These are phyloP conservation scores for Lasioglossum figueresi DNA, from an alignment of 2,888 invertebrate genomes.

Conservation along the genomic window DNA sequence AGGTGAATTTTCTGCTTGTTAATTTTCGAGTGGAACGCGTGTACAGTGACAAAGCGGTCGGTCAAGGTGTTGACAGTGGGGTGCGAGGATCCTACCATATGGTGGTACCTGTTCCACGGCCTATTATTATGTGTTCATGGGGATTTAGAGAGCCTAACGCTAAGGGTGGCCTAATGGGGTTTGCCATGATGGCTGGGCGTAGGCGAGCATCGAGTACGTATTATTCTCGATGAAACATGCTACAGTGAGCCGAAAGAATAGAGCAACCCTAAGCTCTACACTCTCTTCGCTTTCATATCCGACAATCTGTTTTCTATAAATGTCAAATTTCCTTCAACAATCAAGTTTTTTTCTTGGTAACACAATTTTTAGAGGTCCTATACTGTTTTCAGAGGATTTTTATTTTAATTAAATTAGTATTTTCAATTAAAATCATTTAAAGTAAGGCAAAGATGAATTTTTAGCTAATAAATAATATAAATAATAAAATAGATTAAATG, in stretches of 20 bases:
- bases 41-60: constrained; percentile 59
- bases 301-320: not conserved
- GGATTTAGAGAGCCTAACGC: constrained; percentile 78
- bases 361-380: not conserved
- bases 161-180: constrained; percentile 75
- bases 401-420: not conserved
- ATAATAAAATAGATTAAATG: too few species aligned
- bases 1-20: constrained; percentile 82
- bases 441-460: too few species aligned
- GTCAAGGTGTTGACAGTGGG: constrained; percentile 75
- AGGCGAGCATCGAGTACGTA: constrained; percentile 53
- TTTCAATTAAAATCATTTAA: not conserved
- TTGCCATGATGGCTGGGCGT: constrained; percentile 63
- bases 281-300: not conserved
- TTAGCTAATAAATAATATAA: too few species aligned
- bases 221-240: constrained; percentile 41
- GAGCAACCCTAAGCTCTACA: constrained; percentile 14
- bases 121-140: constrained; percentile 81
- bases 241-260: constrained; percentile 46
- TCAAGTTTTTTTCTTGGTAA: not conserved
- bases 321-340: not conserved
- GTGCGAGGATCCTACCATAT: constrained; percentile 76
- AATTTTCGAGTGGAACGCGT: constrained; percentile 74
- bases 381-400: not conserved
- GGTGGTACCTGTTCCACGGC: constrained; percentile 81